These are phyloP conservation scores for Trichomycterus rosablanca DNA, from an alignment of 2,113 vertebrate species.

Conservation along the genomic window DNA sequence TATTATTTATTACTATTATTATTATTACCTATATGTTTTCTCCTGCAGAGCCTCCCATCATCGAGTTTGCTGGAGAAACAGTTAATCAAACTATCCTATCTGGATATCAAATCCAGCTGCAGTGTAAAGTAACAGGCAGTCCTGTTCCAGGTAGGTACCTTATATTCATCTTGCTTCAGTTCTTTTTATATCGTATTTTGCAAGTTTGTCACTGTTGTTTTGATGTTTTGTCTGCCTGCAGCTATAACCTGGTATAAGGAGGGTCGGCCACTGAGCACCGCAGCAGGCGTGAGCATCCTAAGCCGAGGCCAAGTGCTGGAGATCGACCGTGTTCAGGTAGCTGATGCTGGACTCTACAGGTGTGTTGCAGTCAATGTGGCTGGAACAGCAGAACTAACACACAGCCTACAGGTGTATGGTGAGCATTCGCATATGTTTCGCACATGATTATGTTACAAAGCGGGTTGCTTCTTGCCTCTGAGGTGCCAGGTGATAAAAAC, in stretches of 20 bases:
- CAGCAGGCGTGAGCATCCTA: slow-evolving; percentile 63
- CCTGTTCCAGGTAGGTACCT: slow-evolving; percentile 77
- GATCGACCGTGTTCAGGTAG: slow-evolving; percentile 76
- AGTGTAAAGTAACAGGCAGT: slow-evolving; percentile 81
- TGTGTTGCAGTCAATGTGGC: slow-evolving; percentile 83
- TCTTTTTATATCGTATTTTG: no score
- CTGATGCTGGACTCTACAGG: slow-evolving; percentile 81
- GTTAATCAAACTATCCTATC: slow-evolving; percentile 85
- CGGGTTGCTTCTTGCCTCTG: no score
- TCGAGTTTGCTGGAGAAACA: slow-evolving; percentile 74
- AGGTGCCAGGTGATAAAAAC: no score
- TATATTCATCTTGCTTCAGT: no score
- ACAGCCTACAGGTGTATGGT: slow-evolving; percentile 87
- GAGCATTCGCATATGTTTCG: slow-evolving; percentile 40
- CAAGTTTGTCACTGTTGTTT: no score
- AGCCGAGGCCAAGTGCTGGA: slow-evolving; percentile 74
- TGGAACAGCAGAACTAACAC: slow-evolving; percentile 75
- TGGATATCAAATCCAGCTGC: slow-evolving; percentile 77
- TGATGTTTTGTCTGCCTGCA: slow-evolving; percentile 53
- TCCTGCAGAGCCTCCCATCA: slow-evolving; percentile 84
- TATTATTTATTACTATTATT: no score
- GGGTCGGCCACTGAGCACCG: slow-evolving; percentile 64
- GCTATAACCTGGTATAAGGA: slow-evolving; percentile 90
- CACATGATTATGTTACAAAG: no score
- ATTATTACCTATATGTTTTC: no score